A percentile compares a stretch with the other conserved stretches of the same genome.
These are phyloP conservation scores for Oncorhynchus tshawytscha DNA, from an alignment of 2,113 vertebrate genomes.

Conservation along the genomic window DNA sequence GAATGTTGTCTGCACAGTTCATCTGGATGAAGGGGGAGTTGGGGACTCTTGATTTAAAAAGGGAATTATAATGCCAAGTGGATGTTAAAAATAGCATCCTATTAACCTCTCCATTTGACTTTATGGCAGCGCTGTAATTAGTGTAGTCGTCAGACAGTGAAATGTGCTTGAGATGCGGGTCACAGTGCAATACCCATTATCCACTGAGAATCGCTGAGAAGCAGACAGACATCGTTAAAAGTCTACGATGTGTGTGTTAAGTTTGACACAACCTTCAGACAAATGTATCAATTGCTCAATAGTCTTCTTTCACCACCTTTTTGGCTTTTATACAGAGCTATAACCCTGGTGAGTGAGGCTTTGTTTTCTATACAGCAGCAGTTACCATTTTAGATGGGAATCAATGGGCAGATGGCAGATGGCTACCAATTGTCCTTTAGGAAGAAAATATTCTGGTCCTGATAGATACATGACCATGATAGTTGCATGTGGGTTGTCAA, in stretches of 20 bases:
- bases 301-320: neutral
- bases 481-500: neutral
- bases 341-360: neutral
- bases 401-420: neutral
- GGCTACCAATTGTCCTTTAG: neutral
- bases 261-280: neutral
- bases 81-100: constrained; percentile 62
- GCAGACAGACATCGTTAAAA: neutral
- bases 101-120: constrained; percentile 64
- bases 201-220: constrained; percentile 40
- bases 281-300: neutral
- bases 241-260: neutral
- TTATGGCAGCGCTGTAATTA: constrained; percentile 64
- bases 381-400: neutral
- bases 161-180: constrained; percentile 61
- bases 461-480: neutral
- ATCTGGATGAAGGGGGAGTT: constrained; percentile 1
- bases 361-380: neutral
- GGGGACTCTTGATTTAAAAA: constrained; percentile 29
- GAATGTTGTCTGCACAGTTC: constrained; percentile 9
- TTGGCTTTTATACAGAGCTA: neutral
- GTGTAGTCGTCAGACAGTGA: constrained; percentile 58
- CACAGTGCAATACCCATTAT: constrained; percentile 51
- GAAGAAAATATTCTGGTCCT: neutral
- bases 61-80: constrained; percentile 21